A percentile compares a stretch with the other conserved stretches of the same genome.
Conservation (phyloP, 37 sponge, comb jelly and placozoan species). For the Eunapius fragilis region DNA sequence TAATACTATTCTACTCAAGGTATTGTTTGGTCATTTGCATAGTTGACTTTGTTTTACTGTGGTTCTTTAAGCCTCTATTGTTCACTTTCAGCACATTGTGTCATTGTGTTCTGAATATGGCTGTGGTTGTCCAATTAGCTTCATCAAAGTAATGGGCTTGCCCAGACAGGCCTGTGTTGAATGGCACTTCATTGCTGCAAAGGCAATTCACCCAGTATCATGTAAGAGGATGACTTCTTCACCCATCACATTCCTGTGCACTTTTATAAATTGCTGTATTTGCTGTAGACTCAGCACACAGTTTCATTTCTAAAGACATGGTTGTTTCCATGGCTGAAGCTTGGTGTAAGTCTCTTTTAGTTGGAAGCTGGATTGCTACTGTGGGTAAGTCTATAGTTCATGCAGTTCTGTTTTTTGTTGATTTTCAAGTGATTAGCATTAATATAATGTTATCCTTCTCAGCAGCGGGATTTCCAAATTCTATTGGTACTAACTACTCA, state of each 20-base stretch:
- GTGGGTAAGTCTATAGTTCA: not conserved
- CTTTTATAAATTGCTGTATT: not conserved
- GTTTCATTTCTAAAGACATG: not conserved
- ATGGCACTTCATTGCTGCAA: slow-evolving; percentile 75
- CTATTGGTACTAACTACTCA: too few species aligned
- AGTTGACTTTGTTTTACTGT: not conserved
- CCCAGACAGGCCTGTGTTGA: slow-evolving; percentile 72
- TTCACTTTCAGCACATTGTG: not conserved
- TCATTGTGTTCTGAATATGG: not conserved
- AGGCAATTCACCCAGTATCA: not conserved
- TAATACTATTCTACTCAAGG: too few species aligned
- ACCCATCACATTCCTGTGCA: too few species aligned
- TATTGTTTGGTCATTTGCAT: not conserved
- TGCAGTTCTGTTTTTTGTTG: not conserved
- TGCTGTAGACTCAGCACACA: slow-evolving; percentile 5
- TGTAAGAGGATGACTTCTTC: not conserved
- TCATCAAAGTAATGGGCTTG: slow-evolving; percentile 29
- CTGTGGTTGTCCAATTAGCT: slow-evolving; percentile 45
- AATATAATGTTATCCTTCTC: too few species aligned
- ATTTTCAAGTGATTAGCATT: too few species aligned
- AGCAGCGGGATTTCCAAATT: too few species aligned
- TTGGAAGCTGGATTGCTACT: slow-evolving; percentile 20
- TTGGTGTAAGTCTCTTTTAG: slow-evolving; percentile 1
- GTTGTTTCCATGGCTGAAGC: slow-evolving; percentile 24
- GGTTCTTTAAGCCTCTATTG: not conserved